These are phyloP conservation scores for Clivina fossor DNA, from an alignment of 2,888 invertebrate species.

Conservation along the genomic window DNA sequence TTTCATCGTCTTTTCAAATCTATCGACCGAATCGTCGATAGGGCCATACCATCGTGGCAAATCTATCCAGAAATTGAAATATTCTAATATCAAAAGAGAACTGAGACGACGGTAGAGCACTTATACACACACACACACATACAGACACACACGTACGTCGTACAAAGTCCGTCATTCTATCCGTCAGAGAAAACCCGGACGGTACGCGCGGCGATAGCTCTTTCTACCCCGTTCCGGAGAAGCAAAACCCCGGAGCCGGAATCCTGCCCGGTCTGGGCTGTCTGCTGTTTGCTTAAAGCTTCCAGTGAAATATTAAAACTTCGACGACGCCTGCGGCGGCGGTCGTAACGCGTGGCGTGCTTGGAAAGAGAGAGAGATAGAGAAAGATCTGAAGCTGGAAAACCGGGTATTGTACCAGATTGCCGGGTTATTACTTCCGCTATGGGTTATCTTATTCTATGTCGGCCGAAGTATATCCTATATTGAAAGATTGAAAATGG, in stretches of 20 bases:
- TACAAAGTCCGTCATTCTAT: no score
- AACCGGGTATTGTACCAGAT: constrained; percentile 20
- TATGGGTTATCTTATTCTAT: constrained; percentile 4
- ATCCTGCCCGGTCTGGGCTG: constrained; percentile 17
- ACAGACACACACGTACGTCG: no score
- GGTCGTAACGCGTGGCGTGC: constrained; percentile 1
- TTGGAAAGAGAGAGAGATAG: no score
- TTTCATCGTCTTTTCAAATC: no score
- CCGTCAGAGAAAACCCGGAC: no score
- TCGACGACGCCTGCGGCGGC: constrained; percentile 38
- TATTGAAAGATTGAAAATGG: no score
- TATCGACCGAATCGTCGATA: no score
- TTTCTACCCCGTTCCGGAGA: no score
- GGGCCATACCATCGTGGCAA: constrained; percentile 38
- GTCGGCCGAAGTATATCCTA: no score
- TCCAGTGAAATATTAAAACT: constrained; percentile 47
- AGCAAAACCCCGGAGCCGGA: constrained; percentile 1
- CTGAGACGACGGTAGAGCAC: not conserved
- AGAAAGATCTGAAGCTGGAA: constrained; percentile 1
- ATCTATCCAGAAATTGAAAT: constrained; percentile 53
- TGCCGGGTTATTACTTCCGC: constrained; percentile 28
- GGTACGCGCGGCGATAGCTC: no score
- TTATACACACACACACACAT: no score
- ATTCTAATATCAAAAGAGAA: constrained; percentile 52
- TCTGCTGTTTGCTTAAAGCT: constrained; percentile 45